These are phyloP conservation scores for Ceratina australensis DNA, from an alignment of 1,140 invertebrate genomes.

Conservation along the genomic window DNA sequence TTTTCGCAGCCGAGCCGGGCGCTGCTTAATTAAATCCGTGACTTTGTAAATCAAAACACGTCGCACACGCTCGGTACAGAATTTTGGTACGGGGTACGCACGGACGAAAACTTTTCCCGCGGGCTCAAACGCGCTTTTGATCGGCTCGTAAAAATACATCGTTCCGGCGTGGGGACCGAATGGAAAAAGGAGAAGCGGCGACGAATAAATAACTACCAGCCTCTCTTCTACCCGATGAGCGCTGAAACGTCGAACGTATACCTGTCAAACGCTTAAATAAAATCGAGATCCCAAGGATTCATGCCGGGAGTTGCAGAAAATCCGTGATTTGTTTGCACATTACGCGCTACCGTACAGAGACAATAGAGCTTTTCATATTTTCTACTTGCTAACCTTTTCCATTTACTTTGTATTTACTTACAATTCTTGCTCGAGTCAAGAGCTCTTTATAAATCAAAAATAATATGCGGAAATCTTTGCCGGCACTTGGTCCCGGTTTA, in stretches of 20 bases:
- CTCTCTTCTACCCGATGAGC: background rate
- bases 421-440: no score
- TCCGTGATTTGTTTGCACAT: slow-evolving; percentile 15
- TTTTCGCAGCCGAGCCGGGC: background rate
- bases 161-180: no score
- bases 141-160: background rate
- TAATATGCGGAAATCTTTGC: background rate
- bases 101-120: no score
- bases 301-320: background rate
- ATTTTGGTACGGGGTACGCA: background rate
- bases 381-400: no score
- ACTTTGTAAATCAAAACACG: slow-evolving; percentile 26
- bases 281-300: slow-evolving; percentile 1
- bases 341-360: background rate
- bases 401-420: no score
- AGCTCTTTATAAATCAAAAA: no score
- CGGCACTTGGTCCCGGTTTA: slow-evolving; percentile 15
- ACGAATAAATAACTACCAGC: slow-evolving; percentile 24
- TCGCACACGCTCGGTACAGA: background rate
- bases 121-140: slow-evolving; percentile 13
- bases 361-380: background rate
- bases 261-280: slow-evolving; percentile 43
- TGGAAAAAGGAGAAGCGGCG: background rate
- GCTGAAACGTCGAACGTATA: slow-evolving; percentile 30
- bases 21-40: slow-evolving; percentile 39